Conservation (phyloP, 2,797 vertebrate species). For the Geotrypetes seraphini region DNA sequence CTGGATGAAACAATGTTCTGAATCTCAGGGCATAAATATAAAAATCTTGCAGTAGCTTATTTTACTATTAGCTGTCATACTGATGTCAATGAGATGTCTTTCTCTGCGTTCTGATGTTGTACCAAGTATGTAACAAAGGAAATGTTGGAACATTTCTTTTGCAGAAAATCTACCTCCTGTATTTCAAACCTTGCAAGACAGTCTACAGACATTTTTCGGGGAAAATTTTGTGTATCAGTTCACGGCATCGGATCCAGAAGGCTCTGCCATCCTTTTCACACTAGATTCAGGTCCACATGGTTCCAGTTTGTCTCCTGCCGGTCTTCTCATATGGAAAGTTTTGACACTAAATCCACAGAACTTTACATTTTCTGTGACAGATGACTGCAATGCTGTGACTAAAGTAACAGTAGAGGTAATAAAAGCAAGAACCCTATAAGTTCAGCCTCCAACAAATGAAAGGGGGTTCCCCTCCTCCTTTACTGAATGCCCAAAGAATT, state of each 20-base stretch:
- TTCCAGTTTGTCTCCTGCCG: slow-evolving; percentile 64
- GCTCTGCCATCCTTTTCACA: slow-evolving; percentile 62
- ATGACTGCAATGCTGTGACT: slow-evolving; percentile 67
- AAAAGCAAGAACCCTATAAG: no score
- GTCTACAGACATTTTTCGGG: slow-evolving; percentile 65
- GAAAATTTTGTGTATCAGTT: slow-evolving; percentile 78
- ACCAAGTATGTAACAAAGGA: slow-evolving; percentile 1
- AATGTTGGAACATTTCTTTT: slow-evolving; percentile 31
- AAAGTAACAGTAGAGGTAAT: slow-evolving; percentile 59
- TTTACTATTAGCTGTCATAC: no score
- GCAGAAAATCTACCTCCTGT: slow-evolving; percentile 71
- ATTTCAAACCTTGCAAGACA: slow-evolving; percentile 46
- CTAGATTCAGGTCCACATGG: slow-evolving; percentile 64
- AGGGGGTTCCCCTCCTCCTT: no score
- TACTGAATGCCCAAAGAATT: no score
- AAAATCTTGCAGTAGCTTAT: no score
- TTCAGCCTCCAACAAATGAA: no score
- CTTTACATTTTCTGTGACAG: slow-evolving; percentile 57
- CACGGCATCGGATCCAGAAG: slow-evolving; percentile 69
- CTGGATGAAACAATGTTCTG: no score
- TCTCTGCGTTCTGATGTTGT: no score
- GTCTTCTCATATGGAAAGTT: slow-evolving; percentile 73
- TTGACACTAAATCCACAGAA: slow-evolving; percentile 28
- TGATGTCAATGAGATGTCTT: no score
- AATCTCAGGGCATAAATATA: no score